phyloP scores from a whole-genome alignment of 2,113 vertebrate genomes.

The Varanus komodoensis region DNA sequence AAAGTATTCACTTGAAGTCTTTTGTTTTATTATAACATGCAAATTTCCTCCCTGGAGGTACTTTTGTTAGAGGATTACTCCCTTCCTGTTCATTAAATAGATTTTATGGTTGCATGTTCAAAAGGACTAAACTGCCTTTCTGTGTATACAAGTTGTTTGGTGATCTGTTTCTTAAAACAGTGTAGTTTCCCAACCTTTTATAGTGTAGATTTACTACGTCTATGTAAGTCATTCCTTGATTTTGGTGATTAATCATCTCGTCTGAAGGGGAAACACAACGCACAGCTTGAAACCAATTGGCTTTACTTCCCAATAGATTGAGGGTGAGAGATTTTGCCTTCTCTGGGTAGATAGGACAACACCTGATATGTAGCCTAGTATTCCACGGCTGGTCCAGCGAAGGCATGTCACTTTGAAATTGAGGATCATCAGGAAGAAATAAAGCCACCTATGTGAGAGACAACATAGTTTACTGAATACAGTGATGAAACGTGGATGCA shows the following conservation, averaged over 20 bases:
- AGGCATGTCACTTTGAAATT: too few relatives aligned
- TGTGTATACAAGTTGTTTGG: neutral
- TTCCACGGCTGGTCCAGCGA: neutral
- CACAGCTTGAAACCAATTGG: rapidly evolving
- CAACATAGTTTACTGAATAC: too few relatives aligned
- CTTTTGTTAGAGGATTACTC: neutral
- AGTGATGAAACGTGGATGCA: too few relatives aligned
- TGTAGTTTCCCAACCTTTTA: neutral
- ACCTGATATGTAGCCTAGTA: too few relatives aligned
- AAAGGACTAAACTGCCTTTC: rapidly evolving
- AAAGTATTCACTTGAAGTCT: neutral
- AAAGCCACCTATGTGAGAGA: too few relatives aligned
- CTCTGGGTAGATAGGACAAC: neutral
- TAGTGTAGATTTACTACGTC: neutral
- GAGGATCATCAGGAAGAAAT: too few relatives aligned
- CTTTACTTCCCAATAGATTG: neutral
- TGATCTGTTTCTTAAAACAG: neutral
- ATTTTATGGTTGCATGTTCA: rapidly evolving
- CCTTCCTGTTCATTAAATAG: neutral
- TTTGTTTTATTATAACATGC: neutral
- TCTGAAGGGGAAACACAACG: neutral
- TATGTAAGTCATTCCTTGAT: neutral
- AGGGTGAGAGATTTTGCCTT: neutral
- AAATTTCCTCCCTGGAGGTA: neutral
- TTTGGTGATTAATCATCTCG: neutral